Conservation (phyloP, 2,888 invertebrate species). For the Tupiocoris notatus region DNA sequence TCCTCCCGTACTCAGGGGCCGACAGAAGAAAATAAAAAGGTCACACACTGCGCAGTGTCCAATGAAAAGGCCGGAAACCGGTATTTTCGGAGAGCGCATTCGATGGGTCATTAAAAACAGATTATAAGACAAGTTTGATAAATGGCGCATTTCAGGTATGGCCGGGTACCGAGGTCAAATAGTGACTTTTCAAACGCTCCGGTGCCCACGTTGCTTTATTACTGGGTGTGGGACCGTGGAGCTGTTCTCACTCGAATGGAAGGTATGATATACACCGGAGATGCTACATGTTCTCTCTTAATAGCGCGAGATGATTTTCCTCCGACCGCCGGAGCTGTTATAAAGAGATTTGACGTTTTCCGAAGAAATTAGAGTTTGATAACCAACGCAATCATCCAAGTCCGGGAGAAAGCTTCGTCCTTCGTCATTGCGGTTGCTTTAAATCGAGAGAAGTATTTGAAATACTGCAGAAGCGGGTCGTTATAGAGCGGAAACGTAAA, state of each 20-base stretch:
- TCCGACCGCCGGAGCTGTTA: background rate
- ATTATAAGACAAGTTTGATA: constrained; percentile 40
- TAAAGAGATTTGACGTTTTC: background rate
- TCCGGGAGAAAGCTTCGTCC: background rate
- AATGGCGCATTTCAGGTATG: constrained; percentile 21
- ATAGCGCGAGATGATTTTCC: background rate
- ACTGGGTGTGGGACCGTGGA: background rate
- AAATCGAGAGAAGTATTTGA: too few species aligned
- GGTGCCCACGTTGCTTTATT: background rate
- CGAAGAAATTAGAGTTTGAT: background rate
- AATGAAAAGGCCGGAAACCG: constrained; percentile 42
- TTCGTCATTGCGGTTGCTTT: too few species aligned
- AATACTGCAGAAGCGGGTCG: too few species aligned
- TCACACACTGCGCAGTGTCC: constrained; percentile 7
- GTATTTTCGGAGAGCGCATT: constrained; percentile 34
- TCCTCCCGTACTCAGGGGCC: background rate
- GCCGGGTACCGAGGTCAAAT: constrained; percentile 13
- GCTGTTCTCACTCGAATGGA: background rate
- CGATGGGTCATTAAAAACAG: constrained; percentile 38
- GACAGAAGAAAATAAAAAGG: constrained; percentile 36
- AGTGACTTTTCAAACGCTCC: constrained; percentile 12
- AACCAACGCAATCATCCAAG: background rate
- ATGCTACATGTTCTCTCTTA: background rate
- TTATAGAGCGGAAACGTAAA: too few species aligned
- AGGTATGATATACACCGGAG: background rate